Percentiles rank a stretch among this genome's conserved stretches.
These are phyloP conservation scores for Lytechinus pictus DNA, from an alignment of 35 echinoderm and acorn worm genomes.

Conservation along the genomic window DNA sequence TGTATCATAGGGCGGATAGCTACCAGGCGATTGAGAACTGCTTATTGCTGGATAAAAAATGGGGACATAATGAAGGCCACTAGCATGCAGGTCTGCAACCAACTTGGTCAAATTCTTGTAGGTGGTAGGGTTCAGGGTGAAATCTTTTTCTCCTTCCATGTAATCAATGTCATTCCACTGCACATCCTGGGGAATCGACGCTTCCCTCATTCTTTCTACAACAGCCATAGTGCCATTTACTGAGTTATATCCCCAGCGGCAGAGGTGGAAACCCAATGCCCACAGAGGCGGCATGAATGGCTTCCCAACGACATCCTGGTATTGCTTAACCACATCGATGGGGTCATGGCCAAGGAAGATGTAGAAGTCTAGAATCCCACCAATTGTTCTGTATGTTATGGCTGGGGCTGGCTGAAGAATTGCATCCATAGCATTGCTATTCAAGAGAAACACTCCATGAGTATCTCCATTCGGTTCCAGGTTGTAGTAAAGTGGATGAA, in stretches of 20 bases:
- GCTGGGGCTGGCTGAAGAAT: conserved; percentile 88
- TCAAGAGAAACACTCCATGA: conserved; percentile 91
- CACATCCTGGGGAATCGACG: conserved; percentile 88
- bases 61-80: conserved; percentile 80
- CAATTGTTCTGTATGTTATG: conserved; percentile 90
- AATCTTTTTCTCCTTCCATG: conserved; percentile 76
- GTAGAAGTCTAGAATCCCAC: conserved; percentile 98
- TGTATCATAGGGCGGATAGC: conserved; percentile 81
- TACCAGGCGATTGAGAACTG: conserved; percentile 76
- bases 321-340: conserved; percentile 83
- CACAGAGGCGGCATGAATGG: conserved; percentile 94
- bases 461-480: conserved; percentile 72
- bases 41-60: conserved; percentile 92
- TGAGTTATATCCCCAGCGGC: conserved; percentile 88
- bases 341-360: conserved; percentile 89
- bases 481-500: conserved; percentile 84
- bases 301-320: conserved; percentile 88
- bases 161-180: conserved; percentile 99
- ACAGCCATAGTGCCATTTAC: conserved; percentile 84
- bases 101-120: conserved; percentile 69
- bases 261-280: conserved; percentile 95
- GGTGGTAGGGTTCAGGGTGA: conserved; percentile 59
- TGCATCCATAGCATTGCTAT: conserved; percentile 98
- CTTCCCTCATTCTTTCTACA: conserved; percentile 83
- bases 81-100: conserved; percentile 67